Conservation (phyloP, 2,888 invertebrate genomes). For the Dicroscelio sp. region DNA sequence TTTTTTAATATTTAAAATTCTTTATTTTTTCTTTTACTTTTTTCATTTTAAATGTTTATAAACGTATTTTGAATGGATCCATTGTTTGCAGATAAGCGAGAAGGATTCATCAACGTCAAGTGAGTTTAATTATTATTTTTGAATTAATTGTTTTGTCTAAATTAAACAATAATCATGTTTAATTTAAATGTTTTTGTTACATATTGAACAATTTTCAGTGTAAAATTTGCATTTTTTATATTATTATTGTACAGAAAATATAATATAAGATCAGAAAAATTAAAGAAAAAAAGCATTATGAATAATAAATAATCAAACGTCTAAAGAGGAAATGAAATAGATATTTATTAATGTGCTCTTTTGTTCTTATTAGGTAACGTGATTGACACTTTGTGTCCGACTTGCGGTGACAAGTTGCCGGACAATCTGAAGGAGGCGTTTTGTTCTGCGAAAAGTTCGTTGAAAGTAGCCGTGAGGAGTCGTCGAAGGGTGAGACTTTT, state of each 20-base stretch:
- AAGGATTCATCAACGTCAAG: slow-evolving; percentile 20
- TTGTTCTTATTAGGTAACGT: slow-evolving; percentile 34
- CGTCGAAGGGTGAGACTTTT: slow-evolving; percentile 88
- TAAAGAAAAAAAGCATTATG: too few relatives aligned
- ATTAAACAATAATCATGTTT: too few relatives aligned
- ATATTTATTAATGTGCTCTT: neutral
- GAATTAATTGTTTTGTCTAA: neutral
- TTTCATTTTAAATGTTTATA: too few relatives aligned
- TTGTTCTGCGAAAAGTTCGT: slow-evolving; percentile 88
- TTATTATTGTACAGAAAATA: too few relatives aligned
- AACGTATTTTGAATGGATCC: too few relatives aligned
- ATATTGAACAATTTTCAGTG: too few relatives aligned
- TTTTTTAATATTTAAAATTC: too few relatives aligned
- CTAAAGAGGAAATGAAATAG: neutral
- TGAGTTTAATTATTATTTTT: slow-evolving; percentile 18
- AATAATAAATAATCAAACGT: neutral
- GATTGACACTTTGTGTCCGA: slow-evolving; percentile 85
- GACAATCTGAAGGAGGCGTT: slow-evolving; percentile 86
- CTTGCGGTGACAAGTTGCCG: slow-evolving; percentile 88
- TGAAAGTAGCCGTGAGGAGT: slow-evolving; percentile 89
- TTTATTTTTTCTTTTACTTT: too few relatives aligned
- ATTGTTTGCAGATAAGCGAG: slow-evolving; percentile 14
- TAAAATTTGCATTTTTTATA: too few relatives aligned
- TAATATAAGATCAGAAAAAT: too few relatives aligned
- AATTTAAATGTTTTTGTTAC: too few relatives aligned